These are phyloP conservation scores for Scaptomyza parva DNA, from an alignment of 2,888 invertebrate genomes.

Conservation along the genomic window DNA sequence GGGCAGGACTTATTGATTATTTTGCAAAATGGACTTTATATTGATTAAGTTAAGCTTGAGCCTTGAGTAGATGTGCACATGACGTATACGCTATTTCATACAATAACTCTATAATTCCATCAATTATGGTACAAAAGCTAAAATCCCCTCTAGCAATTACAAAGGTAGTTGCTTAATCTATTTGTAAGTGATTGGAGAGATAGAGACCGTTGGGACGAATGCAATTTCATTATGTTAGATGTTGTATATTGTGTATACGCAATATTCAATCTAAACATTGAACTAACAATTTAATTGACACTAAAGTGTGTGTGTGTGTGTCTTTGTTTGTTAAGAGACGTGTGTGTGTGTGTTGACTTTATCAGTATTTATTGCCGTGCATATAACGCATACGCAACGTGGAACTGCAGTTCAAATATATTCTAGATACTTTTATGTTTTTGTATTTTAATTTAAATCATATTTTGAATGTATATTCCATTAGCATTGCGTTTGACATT, in stretches of 20 bases:
- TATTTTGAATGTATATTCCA: conserved; percentile 30
- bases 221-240: too few relatives aligned
- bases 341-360: neutral
- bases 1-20: conserved; percentile 27
- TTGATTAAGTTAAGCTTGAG: conserved; percentile 14
- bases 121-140: conserved; percentile 1
- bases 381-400: too few relatives aligned
- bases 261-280: conserved; percentile 14
- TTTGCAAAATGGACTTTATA: conserved; percentile 3
- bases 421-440: too few relatives aligned
- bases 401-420: too few relatives aligned
- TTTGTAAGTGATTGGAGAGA: too few relatives aligned
- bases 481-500: conserved; percentile 14
- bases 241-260: conserved; percentile 51
- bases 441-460: too few relatives aligned
- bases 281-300: conserved; percentile 45
- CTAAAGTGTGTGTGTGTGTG: neutral
- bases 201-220: too few relatives aligned
- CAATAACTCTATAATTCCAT: conserved; percentile 25
- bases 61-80: conserved; percentile 10
- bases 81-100: conserved; percentile 28
- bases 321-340: too few relatives aligned
- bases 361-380: neutral
- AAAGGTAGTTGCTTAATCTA: too few relatives aligned
- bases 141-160: conserved; percentile 10